Percentiles rank a stretch among this genome's conserved stretches.
Evolutionary conservation across 2,888 invertebrate species (phyloP).

Genomic region (Diaphora mendica): DNA sequence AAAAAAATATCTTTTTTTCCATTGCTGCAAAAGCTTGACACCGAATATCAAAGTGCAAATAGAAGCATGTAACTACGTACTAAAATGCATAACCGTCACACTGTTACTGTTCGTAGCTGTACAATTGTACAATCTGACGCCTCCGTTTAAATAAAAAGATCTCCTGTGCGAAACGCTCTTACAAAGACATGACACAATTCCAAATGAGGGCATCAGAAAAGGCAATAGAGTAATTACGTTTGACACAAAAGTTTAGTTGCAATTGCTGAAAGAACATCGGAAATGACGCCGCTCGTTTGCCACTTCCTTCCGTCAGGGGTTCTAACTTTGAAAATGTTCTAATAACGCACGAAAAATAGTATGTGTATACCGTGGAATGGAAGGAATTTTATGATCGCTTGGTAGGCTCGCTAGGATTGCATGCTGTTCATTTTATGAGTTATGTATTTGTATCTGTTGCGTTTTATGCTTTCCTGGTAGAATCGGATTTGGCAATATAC

Average conservation of each 20-base stretch:
- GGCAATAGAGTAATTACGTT: constrained; percentile 62
- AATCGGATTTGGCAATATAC: constrained; percentile 48
- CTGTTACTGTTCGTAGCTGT: background rate
- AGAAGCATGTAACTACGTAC: background rate
- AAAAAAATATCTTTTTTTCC: background rate
- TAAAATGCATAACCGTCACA: background rate
- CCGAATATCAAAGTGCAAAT: background rate
- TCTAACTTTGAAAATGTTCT: constrained; percentile 43
- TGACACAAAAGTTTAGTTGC: constrained; percentile 62
- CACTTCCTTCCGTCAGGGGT: constrained; percentile 56
- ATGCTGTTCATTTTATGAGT: constrained; percentile 33
- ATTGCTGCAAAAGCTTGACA: background rate
- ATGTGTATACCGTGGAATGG: constrained; percentile 28
- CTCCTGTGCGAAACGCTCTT: constrained; percentile 35
- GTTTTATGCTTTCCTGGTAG: constrained; percentile 44
- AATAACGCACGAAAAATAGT: constrained; percentile 43
- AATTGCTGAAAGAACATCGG: constrained; percentile 62
- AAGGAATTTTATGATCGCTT: constrained; percentile 44
- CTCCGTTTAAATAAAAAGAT: constrained; percentile 37
- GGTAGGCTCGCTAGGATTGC: constrained; percentile 26
- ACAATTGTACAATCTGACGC: constrained; percentile 9
- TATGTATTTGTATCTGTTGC: constrained; percentile 38
- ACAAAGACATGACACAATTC: constrained; percentile 46
- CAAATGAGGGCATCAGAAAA: constrained; percentile 41
- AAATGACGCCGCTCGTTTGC: constrained; percentile 58